Base-by-base conservation (phyloP, 1,140 invertebrate species). In the Acromyrmex echinatior region DNA sequence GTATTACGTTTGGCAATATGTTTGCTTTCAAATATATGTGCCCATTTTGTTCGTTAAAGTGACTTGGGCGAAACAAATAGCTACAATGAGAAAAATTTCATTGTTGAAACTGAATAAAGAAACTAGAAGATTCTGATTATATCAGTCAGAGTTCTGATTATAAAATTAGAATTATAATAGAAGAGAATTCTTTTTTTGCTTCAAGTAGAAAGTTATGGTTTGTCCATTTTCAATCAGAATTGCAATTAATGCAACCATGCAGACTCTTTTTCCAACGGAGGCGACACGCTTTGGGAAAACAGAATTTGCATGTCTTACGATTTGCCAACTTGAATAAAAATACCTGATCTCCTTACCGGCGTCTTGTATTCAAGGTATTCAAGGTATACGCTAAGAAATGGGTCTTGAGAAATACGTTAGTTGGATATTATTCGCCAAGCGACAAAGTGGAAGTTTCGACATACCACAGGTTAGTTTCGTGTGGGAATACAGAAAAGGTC, bases 401-500 rank as follows among this genome's bases (percentile, higher is more conserved):
- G 39, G 12, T 62, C 70, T 81, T 63, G 14, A 49, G 21, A 16
- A 39, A 35, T 53, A 35, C 62, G 62, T 80, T 58, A 71, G 68
- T 74, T 49, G 35, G 35, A 82, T 84, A 84, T 84, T 84, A 84
- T 76, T 74, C 56, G 80, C 39, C 39, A 14, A 76, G 80, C 70
- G 70, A 84, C 56, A 84, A 84, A 84, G 79, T 58, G 79, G 51
- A 81, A 81, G 56, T 84, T 74, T 76, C 70, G 70, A 84, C 80
- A 84, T 84, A 71, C 80, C 70, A 31, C 79, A 76, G 80, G 80
- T 84, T 62, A 58, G 68, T 82, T 70, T 25, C 35, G 56, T 28
- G 39, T 21, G 78, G 58, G 79, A 86, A 86, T 86, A 86, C 78
- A 82, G 66, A 65, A 84, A 80, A 80, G 78, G 76, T 90, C 45